Evolutionary conservation across 2,113 vertebrate genomes (phyloP), one percentile per base, ranked within the genome.

Genomic region (Myodes glareolus): DNA sequence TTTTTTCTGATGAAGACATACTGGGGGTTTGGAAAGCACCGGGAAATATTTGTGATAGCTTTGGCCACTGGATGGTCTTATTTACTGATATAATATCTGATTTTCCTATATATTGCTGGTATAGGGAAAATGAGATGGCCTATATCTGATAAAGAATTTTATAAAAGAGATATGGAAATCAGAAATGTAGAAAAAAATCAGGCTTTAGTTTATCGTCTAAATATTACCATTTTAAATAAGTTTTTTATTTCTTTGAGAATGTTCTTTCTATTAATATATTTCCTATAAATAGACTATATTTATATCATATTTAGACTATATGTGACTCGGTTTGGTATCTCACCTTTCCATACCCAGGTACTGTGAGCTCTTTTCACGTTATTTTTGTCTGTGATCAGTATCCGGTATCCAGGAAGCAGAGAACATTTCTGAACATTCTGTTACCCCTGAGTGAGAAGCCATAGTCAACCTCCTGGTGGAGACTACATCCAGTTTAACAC

Each of bases 61-160:
- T 61, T 90, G 33, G 77, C 31, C 12, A 11, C 36, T 13, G 19
- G 8, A n/a, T 47, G 29, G 11, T 17, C 31, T 58, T 75, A 80
- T 42, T 91, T 91, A 91, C 8, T 81, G 23, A 19, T 2, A 39
- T 7, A 91, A 52, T 25, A n/a, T 13, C 12, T 65, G n/a, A n/a
- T 55, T 33, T 75, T 75, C 58, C 75, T 75, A 67, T 3, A 9
- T 39, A 21, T n/a, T 36, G 65, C 25, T 70, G 36, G 77, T 47
- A 63, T 3, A 87, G 25, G 11, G n/a, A 67, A 91, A 87, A 31
- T 65, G 31, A 73, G 39, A 13, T 33, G 5, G 77, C 45, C 31
- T 94, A 13, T 78, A 21, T 92, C 73, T 90, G 29, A 73, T 58
- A n/a, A 63, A 55, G 27, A 36, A 73, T 55, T 93, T 91, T 91